phyloP scores from a whole-genome alignment of 2,888 invertebrate genomes.

The Pollenia angustigena region DNA sequence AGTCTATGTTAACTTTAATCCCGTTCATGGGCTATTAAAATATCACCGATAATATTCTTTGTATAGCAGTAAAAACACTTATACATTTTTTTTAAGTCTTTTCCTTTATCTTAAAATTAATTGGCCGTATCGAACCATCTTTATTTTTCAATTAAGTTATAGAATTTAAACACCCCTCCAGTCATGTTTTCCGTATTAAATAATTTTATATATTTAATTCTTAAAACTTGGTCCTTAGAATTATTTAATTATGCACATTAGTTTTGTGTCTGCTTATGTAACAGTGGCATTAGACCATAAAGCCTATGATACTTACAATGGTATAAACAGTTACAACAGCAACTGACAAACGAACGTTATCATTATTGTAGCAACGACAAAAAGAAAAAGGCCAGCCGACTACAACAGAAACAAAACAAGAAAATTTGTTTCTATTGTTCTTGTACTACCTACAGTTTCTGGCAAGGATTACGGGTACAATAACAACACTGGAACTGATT shows the following conservation, averaged over 20 bases:
- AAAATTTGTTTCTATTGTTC: background rate
- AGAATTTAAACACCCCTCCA: constrained; percentile 20
- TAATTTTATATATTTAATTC: constrained; percentile 34
- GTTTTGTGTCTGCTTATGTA: background rate
- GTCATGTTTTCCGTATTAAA: background rate
- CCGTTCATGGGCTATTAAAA: too few species aligned
- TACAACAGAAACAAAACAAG: background rate
- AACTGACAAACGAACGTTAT: constrained; percentile 33
- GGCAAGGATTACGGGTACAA: constrained; percentile 17
- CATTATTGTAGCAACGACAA: background rate
- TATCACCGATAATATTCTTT: too few species aligned
- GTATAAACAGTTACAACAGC: background rate
- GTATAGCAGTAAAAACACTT: too few species aligned
- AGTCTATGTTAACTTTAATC: too few species aligned
- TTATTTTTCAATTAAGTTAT: constrained; percentile 36
- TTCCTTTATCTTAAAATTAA: background rate
- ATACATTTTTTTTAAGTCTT: too few species aligned
- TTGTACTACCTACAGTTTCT: background rate
- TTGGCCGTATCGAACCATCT: background rate
- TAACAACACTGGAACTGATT: background rate
- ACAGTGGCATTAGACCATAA: constrained; percentile 53
- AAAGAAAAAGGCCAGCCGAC: background rate
- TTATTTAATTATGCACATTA: constrained; percentile 54
- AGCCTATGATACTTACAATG: constrained; percentile 22
- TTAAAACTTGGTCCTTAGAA: constrained; percentile 40